Evolutionary conservation across 2,888 invertebrate genomes (phyloP), one percentile per base, ranked within the genome.

Genomic region (Lasioglossum morio): DNA sequence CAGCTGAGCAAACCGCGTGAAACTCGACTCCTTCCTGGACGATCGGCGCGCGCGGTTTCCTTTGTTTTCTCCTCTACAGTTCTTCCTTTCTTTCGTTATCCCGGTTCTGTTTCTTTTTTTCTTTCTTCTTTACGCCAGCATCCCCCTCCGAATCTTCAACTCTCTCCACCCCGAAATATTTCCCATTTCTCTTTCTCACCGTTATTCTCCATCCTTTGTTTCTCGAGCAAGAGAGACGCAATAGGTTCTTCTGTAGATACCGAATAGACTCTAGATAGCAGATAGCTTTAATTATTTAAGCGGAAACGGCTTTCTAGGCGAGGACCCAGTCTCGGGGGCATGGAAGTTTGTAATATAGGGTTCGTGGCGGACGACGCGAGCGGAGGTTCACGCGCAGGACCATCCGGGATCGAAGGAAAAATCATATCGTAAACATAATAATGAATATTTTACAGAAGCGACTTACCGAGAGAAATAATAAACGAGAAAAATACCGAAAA

Each of bases 241-340:
- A 91, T 94, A 94, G 92, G 91, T 93, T 94, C 92, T 93, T 94
- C 92, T 95, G 94, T 95, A 95, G 95, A 95, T 95, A 95, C 92
- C 92, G 92, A 92, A 92, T 93, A 94, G 94, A 92, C 91, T 91
- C 90, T 94, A 94, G 92, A 92, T 93, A 95, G 93, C 93, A 91
- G 92, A 94, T 95, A 95, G 95, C 94, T 95, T 95, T 95, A 95
- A 94, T 94, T 94, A 95, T 94, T 95, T 94, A 94, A 94, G 93
- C 91, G 92, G 93, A 84, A 85, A 92, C 91, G 89, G 92, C 92
- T 92, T 92, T 87, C 81, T 93, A 93, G 92, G 92, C 92, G 92
- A 92, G 90, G 88, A 86, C 85, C 89, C 88, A 88, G 86, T 89
- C 16, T 46, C 84, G 83, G 81, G 85, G 84, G 80, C 72, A 79